Evolutionary conservation across 2,797 vertebrate species (phyloP).

Genomic region (Sciurus vulgaris): DNA sequence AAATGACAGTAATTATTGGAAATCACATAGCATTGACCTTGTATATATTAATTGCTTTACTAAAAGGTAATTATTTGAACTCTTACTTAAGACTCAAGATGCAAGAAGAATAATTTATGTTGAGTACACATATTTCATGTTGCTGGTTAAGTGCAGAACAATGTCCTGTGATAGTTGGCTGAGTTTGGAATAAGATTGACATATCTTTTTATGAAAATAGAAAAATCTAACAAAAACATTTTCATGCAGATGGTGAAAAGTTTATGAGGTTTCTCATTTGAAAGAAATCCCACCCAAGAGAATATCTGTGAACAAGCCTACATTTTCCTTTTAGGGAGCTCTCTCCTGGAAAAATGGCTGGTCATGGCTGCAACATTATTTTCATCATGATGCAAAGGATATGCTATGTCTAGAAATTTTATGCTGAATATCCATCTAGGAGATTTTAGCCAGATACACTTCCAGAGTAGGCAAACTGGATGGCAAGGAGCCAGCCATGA

Average conservation of each 20-base stretch:
- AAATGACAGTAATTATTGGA: neutral
- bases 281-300: neutral
- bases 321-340: neutral
- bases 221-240: neutral
- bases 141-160: neutral
- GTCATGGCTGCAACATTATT: neutral
- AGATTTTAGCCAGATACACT: neutral
- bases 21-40: neutral
- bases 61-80: neutral
- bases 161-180: neutral
- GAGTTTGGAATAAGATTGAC: neutral
- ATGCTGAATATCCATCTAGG: neutral
- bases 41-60: neutral
- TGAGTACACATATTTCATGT: neutral
- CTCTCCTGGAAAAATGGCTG: neutral
- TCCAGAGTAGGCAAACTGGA: neutral
- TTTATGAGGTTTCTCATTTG: neutral
- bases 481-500: no score
- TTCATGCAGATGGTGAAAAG: neutral
- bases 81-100: neutral
- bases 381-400: neutral
- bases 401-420: neutral
- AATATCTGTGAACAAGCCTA: neutral
- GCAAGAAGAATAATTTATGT: neutral
- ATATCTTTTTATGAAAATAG: neutral